Evolutionary conservation across 2,888 invertebrate species (phyloP), one percentile per base, ranked within the genome.

Genomic region (Apamea anceps): DNA sequence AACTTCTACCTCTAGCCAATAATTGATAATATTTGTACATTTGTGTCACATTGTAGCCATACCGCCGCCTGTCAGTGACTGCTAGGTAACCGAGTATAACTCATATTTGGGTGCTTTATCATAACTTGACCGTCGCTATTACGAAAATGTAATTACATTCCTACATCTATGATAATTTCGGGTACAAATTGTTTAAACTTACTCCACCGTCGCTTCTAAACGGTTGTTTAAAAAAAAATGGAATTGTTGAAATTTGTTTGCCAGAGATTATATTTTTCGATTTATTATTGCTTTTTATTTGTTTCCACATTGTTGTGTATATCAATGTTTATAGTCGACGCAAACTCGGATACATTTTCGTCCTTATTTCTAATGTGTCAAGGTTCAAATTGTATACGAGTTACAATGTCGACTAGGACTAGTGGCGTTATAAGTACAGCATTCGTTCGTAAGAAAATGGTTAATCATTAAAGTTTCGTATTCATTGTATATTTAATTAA

Each of bases 261-360:
- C 91, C 95, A 96, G 95, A 96, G 95, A 95, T 95, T 96, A 96
- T 96, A 96, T 96, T 96, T 96, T 96, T 96, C 93, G 96, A 96
- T 95, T 95, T 93, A 94, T 94, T 94, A 94, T 94, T 95, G 90
- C 92, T 94, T 94, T 94, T 92, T 95, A 93, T 92, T 90, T 90
- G 90, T 91, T 90, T 87, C 88, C 89, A 92, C 88, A 92, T 95
- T 95, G 95, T 96, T 96, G 94, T 96, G 94, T 95, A 73, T 84
- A 84, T 81, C 84, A 84, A 84, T 89, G 85, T 89, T 83, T 85
- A 68, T 72, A 70, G 87, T 82, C 82, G 82, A 80, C 78, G 25
- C 60, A 32, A 65, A 67, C 77, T 88, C 80, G 77, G 72, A 79
- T 85, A 87, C 82, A 85, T 83, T 82, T 83, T 86, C 67, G 68